These are phyloP conservation scores for Pseudachorutes palmiensis DNA, from an alignment of 1,140 invertebrate genomes.

Conservation along the genomic window DNA sequence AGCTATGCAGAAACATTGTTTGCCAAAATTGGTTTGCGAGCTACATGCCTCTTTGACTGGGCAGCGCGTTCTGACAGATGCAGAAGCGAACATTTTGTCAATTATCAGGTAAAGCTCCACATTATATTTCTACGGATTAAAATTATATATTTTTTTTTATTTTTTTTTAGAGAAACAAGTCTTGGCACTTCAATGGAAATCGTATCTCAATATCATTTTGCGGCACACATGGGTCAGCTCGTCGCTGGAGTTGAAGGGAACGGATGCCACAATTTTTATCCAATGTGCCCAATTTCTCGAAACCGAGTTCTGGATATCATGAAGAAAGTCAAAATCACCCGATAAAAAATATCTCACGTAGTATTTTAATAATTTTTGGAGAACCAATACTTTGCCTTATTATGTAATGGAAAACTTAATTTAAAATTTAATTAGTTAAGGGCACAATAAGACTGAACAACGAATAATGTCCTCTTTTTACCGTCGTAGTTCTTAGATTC, in stretches of 20 bases:
- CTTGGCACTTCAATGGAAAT: slow-evolving; percentile 53
- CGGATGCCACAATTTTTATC: slow-evolving; percentile 63
- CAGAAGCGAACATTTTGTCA: slow-evolving; percentile 58
- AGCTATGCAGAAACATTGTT: slow-evolving; percentile 44
- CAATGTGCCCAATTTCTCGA: slow-evolving; percentile 57
- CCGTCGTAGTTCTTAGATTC: too few relatives aligned
- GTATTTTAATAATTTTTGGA: neutral
- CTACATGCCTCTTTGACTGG: slow-evolving; percentile 54
- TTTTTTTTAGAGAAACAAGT: slow-evolving; percentile 51
- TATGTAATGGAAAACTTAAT: too few relatives aligned
- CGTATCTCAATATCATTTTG: slow-evolving; percentile 67
- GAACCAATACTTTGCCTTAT: neutral
- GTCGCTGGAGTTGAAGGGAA: slow-evolving; percentile 60
- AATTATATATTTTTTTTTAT: too few relatives aligned
- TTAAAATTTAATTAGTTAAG: too few relatives aligned
- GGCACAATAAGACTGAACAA: too few relatives aligned
- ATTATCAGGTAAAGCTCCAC: slow-evolving; percentile 58
- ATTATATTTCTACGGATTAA: too few relatives aligned
- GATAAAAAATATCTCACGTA: neutral
- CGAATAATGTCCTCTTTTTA: too few relatives aligned
- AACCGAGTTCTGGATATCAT: slow-evolving; percentile 58
- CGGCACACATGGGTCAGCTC: slow-evolving; percentile 71
- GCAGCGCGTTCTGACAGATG: slow-evolving; percentile 58
- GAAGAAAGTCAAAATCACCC: slow-evolving; percentile 49
- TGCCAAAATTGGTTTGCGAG: slow-evolving; percentile 69